Conservation (phyloP, 2,797 vertebrate species). For the Syngnathus rostellatus region DNA sequence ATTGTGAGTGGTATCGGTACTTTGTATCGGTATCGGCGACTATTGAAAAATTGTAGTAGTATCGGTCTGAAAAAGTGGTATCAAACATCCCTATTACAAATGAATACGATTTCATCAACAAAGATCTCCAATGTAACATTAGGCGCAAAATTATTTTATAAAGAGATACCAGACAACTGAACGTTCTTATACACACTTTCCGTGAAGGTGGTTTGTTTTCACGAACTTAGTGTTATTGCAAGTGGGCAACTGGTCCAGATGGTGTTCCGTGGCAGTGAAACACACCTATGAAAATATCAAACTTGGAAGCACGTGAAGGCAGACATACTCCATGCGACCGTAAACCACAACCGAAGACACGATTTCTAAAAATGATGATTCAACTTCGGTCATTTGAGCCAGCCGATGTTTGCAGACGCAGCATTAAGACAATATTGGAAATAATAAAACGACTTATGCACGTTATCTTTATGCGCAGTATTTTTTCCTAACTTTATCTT, state of each 20-base stretch:
- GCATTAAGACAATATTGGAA: neutral
- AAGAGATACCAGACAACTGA: no score
- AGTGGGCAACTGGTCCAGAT: slow-evolving; percentile 21
- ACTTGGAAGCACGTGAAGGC: slow-evolving; percentile 15
- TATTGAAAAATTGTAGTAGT: no score
- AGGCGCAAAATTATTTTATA: no score
- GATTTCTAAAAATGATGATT: neutral
- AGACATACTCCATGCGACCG: slow-evolving; percentile 11
- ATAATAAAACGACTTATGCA: neutral
- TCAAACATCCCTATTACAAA: no score
- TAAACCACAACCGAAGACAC: slow-evolving; percentile 1
- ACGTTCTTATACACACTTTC: neutral
- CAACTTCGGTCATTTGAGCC: neutral
- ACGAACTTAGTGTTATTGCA: neutral
- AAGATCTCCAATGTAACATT: no score
- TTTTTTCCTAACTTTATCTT: slow-evolving; percentile 2
- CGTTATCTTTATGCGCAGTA: neutral
- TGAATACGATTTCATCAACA: no score
- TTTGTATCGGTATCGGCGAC: no score
- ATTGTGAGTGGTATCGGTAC: no score
- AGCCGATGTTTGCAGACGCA: slow-evolving; percentile 20
- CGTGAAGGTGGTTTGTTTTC: neutral
- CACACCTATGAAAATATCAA: slow-evolving; percentile 39
- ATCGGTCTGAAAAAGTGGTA: no score
- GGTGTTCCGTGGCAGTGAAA: slow-evolving; percentile 25